Evolutionary conservation across 1,140 invertebrate species (phyloP).

Genomic region (Glossosoma conforme): DNA sequence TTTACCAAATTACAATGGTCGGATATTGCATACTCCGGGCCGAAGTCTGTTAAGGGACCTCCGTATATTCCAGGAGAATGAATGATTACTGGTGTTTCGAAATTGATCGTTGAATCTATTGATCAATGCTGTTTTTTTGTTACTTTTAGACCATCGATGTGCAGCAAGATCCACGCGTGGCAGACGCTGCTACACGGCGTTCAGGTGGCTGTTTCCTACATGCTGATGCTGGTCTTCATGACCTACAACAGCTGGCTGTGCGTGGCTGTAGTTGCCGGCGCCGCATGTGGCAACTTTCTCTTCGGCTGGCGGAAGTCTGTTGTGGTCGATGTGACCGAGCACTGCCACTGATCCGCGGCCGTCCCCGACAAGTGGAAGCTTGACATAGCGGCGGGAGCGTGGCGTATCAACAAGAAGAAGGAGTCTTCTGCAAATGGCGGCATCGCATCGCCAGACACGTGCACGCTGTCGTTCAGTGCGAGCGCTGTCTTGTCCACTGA

Average conservation of each 20-base stretch:
- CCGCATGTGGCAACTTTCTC: conserved; percentile 86
- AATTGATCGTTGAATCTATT: too few relatives aligned
- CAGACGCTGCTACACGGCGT: conserved; percentile 88
- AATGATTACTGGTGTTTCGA: conserved; percentile 2
- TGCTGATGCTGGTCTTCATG: conserved; percentile 98
- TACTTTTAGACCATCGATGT: conserved; percentile 68
- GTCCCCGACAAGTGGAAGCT: too few relatives aligned
- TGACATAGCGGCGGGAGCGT: too few relatives aligned
- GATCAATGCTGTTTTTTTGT: too few relatives aligned
- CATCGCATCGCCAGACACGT: too few relatives aligned
- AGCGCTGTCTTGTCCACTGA: too few relatives aligned
- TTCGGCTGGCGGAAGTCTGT: conserved; percentile 94
- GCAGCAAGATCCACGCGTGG: conserved; percentile 71
- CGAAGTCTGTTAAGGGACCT: neutral
- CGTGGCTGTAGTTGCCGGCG: conserved; percentile 81
- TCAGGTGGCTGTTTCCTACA: conserved; percentile 86
- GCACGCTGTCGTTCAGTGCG: too few relatives aligned
- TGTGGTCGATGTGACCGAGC: conserved; percentile 89
- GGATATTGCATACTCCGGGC: too few relatives aligned
- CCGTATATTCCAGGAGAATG: neutral
- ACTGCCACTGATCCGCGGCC: conserved; percentile 93
- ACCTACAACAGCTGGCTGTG: conserved; percentile 96
- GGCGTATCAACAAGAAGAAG: too few relatives aligned
- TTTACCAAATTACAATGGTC: neutral
- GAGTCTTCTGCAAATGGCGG: too few relatives aligned